Evolutionary conservation across 2,797 vertebrate species (phyloP).

Genomic region (Pristis pectinata): DNA sequence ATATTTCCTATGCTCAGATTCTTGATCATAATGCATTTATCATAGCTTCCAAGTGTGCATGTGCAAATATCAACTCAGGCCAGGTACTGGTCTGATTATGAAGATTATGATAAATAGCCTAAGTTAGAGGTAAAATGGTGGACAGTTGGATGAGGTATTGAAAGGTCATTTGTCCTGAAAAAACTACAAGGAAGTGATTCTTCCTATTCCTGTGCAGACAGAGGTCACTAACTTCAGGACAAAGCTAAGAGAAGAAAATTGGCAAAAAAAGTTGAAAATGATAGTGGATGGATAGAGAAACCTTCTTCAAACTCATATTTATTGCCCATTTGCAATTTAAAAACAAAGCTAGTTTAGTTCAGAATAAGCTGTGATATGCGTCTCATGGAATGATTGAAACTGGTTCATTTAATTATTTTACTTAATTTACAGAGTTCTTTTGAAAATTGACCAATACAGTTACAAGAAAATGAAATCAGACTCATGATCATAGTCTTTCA

Average conservation of each 20-base stretch:
- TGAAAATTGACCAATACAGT: neutral
- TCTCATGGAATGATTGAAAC: neutral
- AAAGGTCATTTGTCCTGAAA: neutral
- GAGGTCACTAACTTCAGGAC: neutral
- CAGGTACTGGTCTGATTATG: neutral
- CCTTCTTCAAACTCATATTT: neutral
- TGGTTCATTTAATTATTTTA: neutral
- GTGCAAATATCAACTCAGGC: neutral
- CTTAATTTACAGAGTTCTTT: neutral
- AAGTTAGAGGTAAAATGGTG: neutral
- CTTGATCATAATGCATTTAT: neutral
- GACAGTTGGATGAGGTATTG: neutral
- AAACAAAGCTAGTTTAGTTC: neutral
- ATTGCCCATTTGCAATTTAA: neutral
- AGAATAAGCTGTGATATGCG: neutral
- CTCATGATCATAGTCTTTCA: slow-evolving; percentile 1
- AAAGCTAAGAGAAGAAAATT: neutral
- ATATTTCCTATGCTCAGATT: neutral
- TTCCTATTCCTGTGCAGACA: neutral
- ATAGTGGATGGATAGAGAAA: neutral
- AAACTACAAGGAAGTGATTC: neutral
- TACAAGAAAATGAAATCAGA: neutral
- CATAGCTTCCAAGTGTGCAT: neutral
- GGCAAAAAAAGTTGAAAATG: neutral
- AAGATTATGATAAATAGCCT: neutral